Conservation (phyloP, 2,888 invertebrate genomes). For the Acrobasis suavella region DNA sequence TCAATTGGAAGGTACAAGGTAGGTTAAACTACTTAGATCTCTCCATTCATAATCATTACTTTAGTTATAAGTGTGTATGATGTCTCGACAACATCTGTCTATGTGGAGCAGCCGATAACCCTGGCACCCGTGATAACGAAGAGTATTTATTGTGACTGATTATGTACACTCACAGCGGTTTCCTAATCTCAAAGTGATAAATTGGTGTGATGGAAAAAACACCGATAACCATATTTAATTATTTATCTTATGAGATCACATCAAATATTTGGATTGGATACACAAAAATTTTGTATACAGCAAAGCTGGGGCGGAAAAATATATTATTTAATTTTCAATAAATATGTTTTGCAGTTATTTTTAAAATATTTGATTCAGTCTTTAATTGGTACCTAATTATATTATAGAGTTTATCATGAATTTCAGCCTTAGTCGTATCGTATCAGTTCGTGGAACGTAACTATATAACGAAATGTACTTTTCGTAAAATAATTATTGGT, state of each 20-base stretch:
- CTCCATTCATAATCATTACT: neutral
- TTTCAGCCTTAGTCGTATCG: neutral
- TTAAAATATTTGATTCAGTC: neutral
- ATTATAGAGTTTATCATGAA: neutral
- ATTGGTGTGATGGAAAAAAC: neutral
- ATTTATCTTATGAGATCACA: neutral
- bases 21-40: neutral
- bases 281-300: too few relatives aligned
- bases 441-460: slow-evolving; percentile 12
- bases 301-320: too few relatives aligned
- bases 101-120: slow-evolving; percentile 22
- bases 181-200: slow-evolving; percentile 6
- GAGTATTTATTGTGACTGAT: slow-evolving; percentile 21
- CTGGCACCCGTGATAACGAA: slow-evolving; percentile 11
- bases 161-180: slow-evolving; percentile 7
- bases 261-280: neutral
- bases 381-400: neutral
- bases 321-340: too few relatives aligned
- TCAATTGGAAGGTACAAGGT: too few relatives aligned
- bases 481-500: slow-evolving; percentile 17
- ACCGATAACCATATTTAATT: neutral
- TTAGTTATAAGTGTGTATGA: slow-evolving; percentile 5
- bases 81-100: slow-evolving; percentile 4
- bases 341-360: too few relatives aligned
- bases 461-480: slow-evolving; percentile 11